phyloP scores from a whole-genome alignment of 2,888 invertebrate species.

The Amiota mariae region DNA sequence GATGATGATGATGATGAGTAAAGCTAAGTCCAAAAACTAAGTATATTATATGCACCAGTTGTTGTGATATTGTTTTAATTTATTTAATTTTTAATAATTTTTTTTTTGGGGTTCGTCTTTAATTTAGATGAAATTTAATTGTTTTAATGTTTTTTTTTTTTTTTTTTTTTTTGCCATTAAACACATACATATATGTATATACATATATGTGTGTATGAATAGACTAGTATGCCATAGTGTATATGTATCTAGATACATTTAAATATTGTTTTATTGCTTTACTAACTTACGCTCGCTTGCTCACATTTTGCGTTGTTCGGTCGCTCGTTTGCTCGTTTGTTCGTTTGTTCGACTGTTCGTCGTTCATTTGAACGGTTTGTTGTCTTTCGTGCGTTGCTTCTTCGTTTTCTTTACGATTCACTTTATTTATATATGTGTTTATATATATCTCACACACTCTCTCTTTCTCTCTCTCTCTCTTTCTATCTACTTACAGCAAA shows the following conservation, averaged over 20 bases:
- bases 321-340: neutral
- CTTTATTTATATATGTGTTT: slow-evolving; percentile 47
- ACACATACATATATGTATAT: neutral
- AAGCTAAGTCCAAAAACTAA: no score
- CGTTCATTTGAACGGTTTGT: slow-evolving; percentile 32
- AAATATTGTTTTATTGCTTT: slow-evolving; percentile 27
- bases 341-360: neutral
- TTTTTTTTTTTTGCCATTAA: neutral
- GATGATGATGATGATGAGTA: no score
- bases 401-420: slow-evolving; percentile 3
- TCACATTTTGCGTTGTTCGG: neutral
- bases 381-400: slow-evolving; percentile 15
- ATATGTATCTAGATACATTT: slow-evolving; percentile 4
- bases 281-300: neutral
- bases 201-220: slow-evolving; percentile 17
- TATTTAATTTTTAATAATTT: no score
- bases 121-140: no score
- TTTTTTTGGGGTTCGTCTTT: no score
- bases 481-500: slow-evolving; percentile 38
- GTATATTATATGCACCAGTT: no score
- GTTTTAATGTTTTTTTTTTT: neutral
- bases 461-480: slow-evolving; percentile 43
- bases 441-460: slow-evolving; percentile 49
- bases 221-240: no score
- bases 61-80: no score